A percentile compares a stretch with the other conserved stretches of the same genome.
These are phyloP conservation scores for Scaptomyza cyrtandrae DNA, from an alignment of 2,888 invertebrate genomes.

Conservation along the genomic window DNA sequence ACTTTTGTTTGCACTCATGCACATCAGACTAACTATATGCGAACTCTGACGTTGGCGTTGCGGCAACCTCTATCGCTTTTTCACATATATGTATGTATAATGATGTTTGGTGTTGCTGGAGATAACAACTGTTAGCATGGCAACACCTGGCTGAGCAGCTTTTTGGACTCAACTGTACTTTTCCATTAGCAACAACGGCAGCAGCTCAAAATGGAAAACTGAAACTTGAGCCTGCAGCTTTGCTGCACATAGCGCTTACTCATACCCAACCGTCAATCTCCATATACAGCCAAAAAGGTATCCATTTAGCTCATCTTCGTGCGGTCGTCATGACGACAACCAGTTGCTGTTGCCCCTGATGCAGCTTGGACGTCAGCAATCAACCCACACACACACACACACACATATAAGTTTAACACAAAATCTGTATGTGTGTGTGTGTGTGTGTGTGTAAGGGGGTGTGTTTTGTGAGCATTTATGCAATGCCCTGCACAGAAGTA, in stretches of 20 bases:
- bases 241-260: not conserved
- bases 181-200: conserved; percentile 27
- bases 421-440: not conserved
- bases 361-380: conserved; percentile 67
- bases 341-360: conserved; percentile 59
- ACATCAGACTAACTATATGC: conserved; percentile 1
- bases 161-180: conserved; percentile 53
- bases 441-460: not conserved
- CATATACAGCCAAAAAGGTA: not conserved
- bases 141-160: conserved; percentile 24
- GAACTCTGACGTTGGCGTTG: not conserved
- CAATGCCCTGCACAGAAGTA: conserved; percentile 67
- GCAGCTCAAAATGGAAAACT: conserved; percentile 12
- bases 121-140: conserved; percentile 14
- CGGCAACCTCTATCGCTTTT: not conserved
- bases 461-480: conserved; percentile 64
- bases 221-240: conserved; percentile 24
- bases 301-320: not conserved
- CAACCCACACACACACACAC: conserved; percentile 48
- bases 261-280: not conserved
- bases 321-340: conserved; percentile 66
- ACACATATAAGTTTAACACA: not conserved
- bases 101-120: conserved; percentile 1
- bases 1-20: not conserved
- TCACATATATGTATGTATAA: not conserved